Percentiles rank a stretch among this genome's conserved stretches.
Evolutionary conservation across 2,113 vertebrate genomes (phyloP).

Genomic region (Heterotilapia buettikoferi): DNA sequence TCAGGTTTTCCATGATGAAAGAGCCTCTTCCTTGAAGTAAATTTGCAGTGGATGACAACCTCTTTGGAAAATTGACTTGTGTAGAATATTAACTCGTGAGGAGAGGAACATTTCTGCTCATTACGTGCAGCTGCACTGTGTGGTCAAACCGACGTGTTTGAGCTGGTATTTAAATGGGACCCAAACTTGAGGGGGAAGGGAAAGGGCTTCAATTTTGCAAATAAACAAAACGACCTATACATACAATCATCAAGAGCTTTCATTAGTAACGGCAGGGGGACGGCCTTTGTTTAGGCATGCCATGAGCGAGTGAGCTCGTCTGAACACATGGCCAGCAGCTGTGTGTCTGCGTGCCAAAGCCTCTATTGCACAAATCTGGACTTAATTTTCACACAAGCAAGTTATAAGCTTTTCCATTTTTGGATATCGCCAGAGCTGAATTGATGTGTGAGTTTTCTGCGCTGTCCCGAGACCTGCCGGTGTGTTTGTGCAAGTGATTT

Average conservation of each 20-base stretch:
- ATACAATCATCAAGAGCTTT: conserved; percentile 8
- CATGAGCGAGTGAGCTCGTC: neutral
- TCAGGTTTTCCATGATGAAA: conserved; percentile 37
- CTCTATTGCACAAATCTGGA: conserved; percentile 21
- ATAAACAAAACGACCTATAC: conserved; percentile 29
- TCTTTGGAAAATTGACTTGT: conserved; percentile 14
- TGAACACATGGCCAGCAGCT: conserved; percentile 51
- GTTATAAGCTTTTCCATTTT: conserved; percentile 58
- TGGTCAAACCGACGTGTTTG: neutral
- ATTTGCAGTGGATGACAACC: conserved; percentile 15
- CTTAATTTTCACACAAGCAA: conserved; percentile 23
- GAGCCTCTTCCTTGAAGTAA: neutral
- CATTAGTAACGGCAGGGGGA: conserved; percentile 5
- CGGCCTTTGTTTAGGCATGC: conserved; percentile 29
- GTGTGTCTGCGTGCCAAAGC: conserved; percentile 23
- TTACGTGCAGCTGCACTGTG: neutral
- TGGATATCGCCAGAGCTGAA: conserved; percentile 17
- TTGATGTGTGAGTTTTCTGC: neutral
- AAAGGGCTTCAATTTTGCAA: neutral
- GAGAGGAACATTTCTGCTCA: neutral
- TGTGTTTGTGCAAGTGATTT: conserved; percentile 1
- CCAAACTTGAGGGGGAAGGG: neutral
- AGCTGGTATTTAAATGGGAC: neutral
- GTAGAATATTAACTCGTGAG: conserved; percentile 9
- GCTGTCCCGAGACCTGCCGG: neutral